Base-by-base conservation (phyloP, 2,113 vertebrate species). In the Seriola quinqueradiata region DNA sequence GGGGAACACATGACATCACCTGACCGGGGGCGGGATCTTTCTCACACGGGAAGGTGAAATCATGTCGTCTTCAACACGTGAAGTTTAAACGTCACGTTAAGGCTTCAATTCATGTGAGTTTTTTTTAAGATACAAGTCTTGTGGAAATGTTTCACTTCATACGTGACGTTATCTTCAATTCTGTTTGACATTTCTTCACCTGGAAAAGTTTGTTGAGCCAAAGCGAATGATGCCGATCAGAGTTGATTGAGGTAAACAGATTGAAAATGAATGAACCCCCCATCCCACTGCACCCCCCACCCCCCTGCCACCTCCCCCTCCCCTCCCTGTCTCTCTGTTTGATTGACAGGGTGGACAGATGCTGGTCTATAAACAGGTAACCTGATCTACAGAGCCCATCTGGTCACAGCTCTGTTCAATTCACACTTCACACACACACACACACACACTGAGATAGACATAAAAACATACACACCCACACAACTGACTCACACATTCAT, bases 321-420 rank as follows among this genome's bases (percentile, higher is more conserved):
- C 44, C 8, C 21, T 88, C 95, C 94, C 55, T 25, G 46, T 69
- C 96, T 95, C 94, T 95, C 95, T 93, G 95, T 90, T 93, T 98
- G 98, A 99, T 98, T 97, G 97, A 97, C 97, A 97, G 96, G 93
- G 93, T 95, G 95, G 97, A 96, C 98, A 99, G 98, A 99, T 99
- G 98, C 97, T 96, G 96, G 84, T 95, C 96, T 97, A 96, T 97
- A 97, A 92, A 96, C 97, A 98, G 97, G 97, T 98, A 99, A 99
- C 97, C 96, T 96, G 97, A 99, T 98, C 97, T 97, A 96, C 95
- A 95, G 97, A 96, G 96, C 97, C 97, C 98, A 99, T 99, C 97
- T 99, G 98, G 96, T 98, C 95, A 93, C 95, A 96, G 96, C 96
- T 96, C 96, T 96, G 96, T 97, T 97, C 96, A 97, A 97, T 97